Evolutionary conservation across 2,113 vertebrate species (phyloP), one percentile per base, ranked within the genome.

Genomic region (Arvicanthis niloticus): DNA sequence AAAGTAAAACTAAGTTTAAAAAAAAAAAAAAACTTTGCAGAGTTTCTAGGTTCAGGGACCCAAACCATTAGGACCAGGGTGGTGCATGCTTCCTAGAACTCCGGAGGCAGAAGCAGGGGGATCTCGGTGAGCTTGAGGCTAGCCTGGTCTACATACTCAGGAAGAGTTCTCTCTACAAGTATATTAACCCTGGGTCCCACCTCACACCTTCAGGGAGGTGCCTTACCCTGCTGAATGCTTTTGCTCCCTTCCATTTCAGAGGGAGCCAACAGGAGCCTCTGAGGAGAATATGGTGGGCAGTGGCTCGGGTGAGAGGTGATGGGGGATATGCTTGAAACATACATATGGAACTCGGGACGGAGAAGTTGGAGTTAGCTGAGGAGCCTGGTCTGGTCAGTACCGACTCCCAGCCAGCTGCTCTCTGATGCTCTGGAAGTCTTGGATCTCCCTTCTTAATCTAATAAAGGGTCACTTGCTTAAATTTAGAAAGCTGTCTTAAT

Each of bases 361-460:
- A 58, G 58, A 4, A 22, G 45, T 7, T 7, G 1, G 68, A 34
- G 40, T 68, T 3, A 34, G 42, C 16, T 42, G 42, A 78, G 17
- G 34, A 31, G 24, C 42, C 88, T 60, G 37, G 0, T 1, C 21
- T 3, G 40, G 67, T 45, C 85, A 22, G 26, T 11, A 72, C 76
- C 65, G 51, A 8, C 22, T 89, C 65, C 89, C 37, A 73, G n/a
- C 89, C 40, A 62, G n/a, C 48, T 31, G 34, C 60, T 96, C 40
- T 3, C 8, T 67, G 42, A n/a, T 75, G 48, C 3, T 65, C 40
- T 31, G 24, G 73, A 4, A 7, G 40, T 65, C 40, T 95, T 37
- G 37, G 70, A 56, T 73, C 72, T 68, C 42, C 51, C 40, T 76
- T 89, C 56, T 91, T 80, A 96, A 95, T 95, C 40, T 76, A 94